A percentile compares a stretch with the other conserved stretches of the same genome.
Conservation (phyloP, 92 coral and sea anemone genomes). For the Isaurus tuberculatus region DNA sequence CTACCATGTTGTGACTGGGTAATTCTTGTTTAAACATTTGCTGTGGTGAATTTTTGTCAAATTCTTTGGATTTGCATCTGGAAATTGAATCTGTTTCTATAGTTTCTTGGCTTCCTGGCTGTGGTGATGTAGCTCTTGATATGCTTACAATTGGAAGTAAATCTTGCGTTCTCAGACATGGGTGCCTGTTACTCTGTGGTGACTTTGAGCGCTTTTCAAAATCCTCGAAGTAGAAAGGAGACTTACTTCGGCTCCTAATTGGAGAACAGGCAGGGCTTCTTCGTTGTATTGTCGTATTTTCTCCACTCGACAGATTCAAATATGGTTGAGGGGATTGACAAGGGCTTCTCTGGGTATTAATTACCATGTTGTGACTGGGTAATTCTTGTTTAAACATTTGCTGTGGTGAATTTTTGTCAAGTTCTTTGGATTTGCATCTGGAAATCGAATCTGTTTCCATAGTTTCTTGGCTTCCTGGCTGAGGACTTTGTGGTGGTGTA, state of each 20-base stretch:
- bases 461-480: neutral
- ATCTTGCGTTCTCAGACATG: neutral
- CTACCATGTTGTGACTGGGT: neutral
- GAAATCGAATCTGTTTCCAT: neutral
- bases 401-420: neutral
- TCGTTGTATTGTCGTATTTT: neutral
- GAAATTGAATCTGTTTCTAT: neutral
- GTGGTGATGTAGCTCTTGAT: neutral
- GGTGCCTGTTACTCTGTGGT: neutral
- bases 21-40: neutral
- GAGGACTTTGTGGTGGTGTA: slow-evolving; percentile 12
- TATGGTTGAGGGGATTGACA: slow-evolving; percentile 11
- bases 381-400: neutral
- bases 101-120: neutral
- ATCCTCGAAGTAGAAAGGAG: slow-evolving; percentile 3
- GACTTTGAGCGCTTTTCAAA: slow-evolving; percentile 9
- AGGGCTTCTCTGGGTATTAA: neutral
- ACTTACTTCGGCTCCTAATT: neutral
- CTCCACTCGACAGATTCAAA: neutral
- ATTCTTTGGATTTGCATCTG: neutral
- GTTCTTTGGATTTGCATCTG: neutral
- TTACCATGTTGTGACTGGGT: neutral
- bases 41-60: neutral
- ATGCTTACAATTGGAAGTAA: neutral
- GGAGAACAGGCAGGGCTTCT: neutral